Conservation (phyloP, 2,113 vertebrate genomes). For the Lethenteron camtschaticum region DNA sequence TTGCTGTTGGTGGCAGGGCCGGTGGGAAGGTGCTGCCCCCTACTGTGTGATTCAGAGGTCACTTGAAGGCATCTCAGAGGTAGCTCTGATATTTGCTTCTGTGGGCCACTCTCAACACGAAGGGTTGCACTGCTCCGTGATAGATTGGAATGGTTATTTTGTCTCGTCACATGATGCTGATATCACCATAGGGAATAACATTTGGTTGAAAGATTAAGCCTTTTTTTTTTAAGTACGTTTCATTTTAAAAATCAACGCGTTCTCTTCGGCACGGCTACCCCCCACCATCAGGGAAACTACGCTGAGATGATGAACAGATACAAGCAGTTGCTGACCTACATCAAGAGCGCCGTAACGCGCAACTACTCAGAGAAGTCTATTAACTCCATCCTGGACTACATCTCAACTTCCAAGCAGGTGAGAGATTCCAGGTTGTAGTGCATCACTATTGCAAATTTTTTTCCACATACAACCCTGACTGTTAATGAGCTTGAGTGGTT, state of each 20-base stretch:
- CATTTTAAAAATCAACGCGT: background rate
- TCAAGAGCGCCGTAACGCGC: constrained; percentile 80
- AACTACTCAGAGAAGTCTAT: constrained; percentile 99
- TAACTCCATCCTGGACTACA: constrained; percentile 99
- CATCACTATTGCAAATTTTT: too few species aligned
- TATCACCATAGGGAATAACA: background rate
- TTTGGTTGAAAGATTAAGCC: background rate
- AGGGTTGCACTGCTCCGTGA: too few species aligned
- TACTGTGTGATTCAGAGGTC: too few species aligned
- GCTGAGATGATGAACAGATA: constrained; percentile 99
- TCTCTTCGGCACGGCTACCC: background rate
- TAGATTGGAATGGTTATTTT: too few species aligned
- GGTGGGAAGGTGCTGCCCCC: too few species aligned
- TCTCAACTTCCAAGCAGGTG: constrained; percentile 99
- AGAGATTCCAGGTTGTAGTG: constrained; percentile 12
- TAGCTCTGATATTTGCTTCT: too few species aligned
- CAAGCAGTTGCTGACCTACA: constrained; percentile 93
- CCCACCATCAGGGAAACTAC: constrained; percentile 52
- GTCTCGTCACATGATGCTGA: too few species aligned
- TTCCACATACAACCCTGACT: too few species aligned
- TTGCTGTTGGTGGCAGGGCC: too few species aligned
- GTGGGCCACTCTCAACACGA: too few species aligned
- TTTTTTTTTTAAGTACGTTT: background rate
- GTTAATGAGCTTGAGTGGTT: too few species aligned
- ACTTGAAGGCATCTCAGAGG: too few species aligned